Evolutionary conservation across 2,797 vertebrate species (phyloP), one percentile per base, ranked within the genome.

Genomic region (Graptemys geographica): DNA sequence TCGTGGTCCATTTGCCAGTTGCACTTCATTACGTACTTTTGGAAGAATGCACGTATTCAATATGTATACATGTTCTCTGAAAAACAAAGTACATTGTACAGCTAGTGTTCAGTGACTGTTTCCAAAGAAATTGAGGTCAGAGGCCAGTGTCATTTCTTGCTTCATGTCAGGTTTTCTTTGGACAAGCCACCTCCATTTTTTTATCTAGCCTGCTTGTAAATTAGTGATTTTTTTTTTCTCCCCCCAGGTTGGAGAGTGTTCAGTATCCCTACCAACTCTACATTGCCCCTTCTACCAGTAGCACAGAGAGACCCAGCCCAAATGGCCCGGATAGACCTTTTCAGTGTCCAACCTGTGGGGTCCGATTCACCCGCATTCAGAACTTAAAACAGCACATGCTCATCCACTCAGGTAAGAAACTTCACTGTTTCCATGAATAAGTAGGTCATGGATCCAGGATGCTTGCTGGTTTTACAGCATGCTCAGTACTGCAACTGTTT

Each of bases 381-480:
- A 99, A 99, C 98, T 98, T 99, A 90, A 99, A 99, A 97, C 99
- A 99, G 98, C 99, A 99, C 98, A 99, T 99, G 99, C 99, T 99
- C 89, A 99, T 99, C 98, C 99, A 99, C 99, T 99, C 99, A 98
- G 99, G 99, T 99, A 98, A 98, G 97, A 47, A 81, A 18, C 12
- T 0, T 18, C 23, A 1, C 18, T 1, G 2, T 27, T 37, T 51
- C 78, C 83, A 8, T 2, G 18, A 13, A 0, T 47, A 49, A 69
- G 79, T 81, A 0, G 2, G 49, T 31, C 72, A 2, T 2, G 33
- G 81, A 51, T 83, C 85, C 23, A 2, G 41, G n/a, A 56, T 51
- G 9, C 89, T 82, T 88, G 51, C 65, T 92, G 4, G 0, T 85
- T 51, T 16, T 41, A 55, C 81, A 51, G 72, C 69, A 51, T 0